A percentile compares a stretch with the other conserved stretches of the same genome.
Evolutionary conservation across 1,140 invertebrate species (phyloP).

Genomic region (Danaus plexippus): DNA sequence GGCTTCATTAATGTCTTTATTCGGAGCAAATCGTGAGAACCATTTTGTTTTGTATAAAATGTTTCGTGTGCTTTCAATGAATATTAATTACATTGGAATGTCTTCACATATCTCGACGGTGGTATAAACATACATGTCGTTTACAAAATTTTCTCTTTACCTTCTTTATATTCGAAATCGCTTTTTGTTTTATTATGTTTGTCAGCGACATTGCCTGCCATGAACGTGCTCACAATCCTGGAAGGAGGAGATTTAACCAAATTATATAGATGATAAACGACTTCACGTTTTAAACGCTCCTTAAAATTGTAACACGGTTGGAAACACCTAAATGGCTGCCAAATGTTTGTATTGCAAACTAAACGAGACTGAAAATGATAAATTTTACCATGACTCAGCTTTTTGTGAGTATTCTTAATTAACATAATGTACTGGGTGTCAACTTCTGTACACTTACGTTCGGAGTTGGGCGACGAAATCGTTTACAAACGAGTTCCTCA

Average conservation of each 20-base stretch:
- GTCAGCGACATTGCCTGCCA: conserved; percentile 32
- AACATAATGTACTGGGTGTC: conserved; percentile 26
- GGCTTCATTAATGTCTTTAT: too few species aligned
- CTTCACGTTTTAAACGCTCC: conserved; percentile 23
- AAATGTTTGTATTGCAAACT: conserved; percentile 32
- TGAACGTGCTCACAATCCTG: conserved; percentile 49
- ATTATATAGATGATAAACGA: conserved; percentile 57
- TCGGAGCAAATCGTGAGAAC: too few species aligned
- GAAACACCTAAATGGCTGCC: conserved; percentile 5
- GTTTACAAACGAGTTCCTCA: conserved; percentile 53
- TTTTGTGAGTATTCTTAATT: conserved; percentile 14
- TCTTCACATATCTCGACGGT: too few species aligned
- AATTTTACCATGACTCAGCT: conserved; percentile 4
- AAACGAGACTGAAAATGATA: conserved; percentile 20
- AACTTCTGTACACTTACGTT: conserved; percentile 36
- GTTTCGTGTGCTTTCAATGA: too few species aligned
- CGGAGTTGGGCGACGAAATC: conserved; percentile 24
- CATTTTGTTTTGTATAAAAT: too few species aligned
- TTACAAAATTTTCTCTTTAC: too few species aligned
- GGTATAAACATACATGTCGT: too few species aligned
- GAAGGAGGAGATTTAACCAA: conserved; percentile 47
- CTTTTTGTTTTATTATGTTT: conserved; percentile 36
- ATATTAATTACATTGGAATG: too few species aligned
- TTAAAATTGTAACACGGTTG: too few species aligned
- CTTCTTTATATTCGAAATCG: too few species aligned